phyloP scores from a whole-genome alignment of 1,140 invertebrate species.

The Halyomorpha halys region DNA sequence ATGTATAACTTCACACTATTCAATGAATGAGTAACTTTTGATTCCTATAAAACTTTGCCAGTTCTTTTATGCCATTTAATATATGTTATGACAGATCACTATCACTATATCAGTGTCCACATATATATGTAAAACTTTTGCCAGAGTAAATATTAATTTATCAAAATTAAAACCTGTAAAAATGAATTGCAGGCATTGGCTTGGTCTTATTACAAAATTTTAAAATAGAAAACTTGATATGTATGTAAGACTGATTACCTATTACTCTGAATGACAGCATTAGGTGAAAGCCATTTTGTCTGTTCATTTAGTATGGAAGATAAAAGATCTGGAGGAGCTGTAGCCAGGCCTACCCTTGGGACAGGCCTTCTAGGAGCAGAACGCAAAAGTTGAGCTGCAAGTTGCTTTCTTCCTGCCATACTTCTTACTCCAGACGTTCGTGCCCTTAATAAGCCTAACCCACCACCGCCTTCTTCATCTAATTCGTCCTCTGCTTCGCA shows the following conservation, averaged over 20 bases:
- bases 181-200: background rate
- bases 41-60: no score
- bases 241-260: conserved; percentile 18
- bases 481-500: conserved; percentile 26
- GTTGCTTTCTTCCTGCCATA: conserved; percentile 21
- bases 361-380: conserved; percentile 6
- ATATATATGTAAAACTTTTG: no score
- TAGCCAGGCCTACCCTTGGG: conserved; percentile 1
- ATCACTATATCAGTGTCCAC: no score
- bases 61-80: no score
- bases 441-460: conserved; percentile 7
- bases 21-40: no score
- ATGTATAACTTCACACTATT: no score
- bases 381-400: conserved; percentile 20
- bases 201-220: background rate
- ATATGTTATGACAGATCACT: no score
- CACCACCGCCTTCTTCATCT: conserved; percentile 16
- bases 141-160: no score
- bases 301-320: conserved; percentile 32
- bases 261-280: conserved; percentile 13
- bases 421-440: background rate
- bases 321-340: conserved; percentile 20
- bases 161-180: no score
- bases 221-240: no score
- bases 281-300: conserved; percentile 30